These are phyloP conservation scores for Crossaster papposus DNA, from an alignment of 53 echinoderm and acorn worm genomes.

Conservation along the genomic window DNA sequence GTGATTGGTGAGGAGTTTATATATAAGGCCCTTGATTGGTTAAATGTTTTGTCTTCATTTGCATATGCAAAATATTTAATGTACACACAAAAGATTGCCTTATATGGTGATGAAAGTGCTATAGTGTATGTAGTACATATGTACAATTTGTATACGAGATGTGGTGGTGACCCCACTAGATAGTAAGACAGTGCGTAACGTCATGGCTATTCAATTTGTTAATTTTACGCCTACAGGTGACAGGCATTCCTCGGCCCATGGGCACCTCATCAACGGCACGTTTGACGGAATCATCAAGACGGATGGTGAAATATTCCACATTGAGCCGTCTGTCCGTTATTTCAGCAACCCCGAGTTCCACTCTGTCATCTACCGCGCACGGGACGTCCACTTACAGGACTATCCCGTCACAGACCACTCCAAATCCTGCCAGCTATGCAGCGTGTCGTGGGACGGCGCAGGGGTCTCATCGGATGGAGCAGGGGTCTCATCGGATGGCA, in stretches of 20 bases:
- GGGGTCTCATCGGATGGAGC: not conserved
- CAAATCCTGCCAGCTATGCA: slow-evolving; percentile 31
- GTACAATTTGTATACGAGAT: too few relatives aligned
- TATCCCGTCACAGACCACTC: not conserved
- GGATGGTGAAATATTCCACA: slow-evolving; percentile 42
- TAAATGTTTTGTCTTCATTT: not conserved
- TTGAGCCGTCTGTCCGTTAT: slow-evolving; percentile 57
- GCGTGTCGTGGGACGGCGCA: slow-evolving; percentile 18
- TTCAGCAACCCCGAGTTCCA: slow-evolving; percentile 29
- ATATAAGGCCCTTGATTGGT: not conserved
- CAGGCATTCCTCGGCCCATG: slow-evolving; percentile 30
- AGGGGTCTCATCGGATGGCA: slow-evolving; percentile 8
- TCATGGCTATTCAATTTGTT: too few relatives aligned
- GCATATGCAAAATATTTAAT: too few relatives aligned
- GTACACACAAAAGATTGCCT: too few relatives aligned
- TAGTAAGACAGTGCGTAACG: too few relatives aligned
- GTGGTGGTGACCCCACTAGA: too few relatives aligned
- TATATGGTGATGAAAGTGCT: too few relatives aligned
- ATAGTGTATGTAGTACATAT: too few relatives aligned
- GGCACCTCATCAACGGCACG: slow-evolving; percentile 49
- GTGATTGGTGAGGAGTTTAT: slow-evolving; percentile 2
- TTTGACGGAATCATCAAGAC: slow-evolving; percentile 63
- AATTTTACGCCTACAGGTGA: slow-evolving; percentile 20
- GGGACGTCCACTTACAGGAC: slow-evolving; percentile 28
- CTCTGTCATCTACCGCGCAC: slow-evolving; percentile 63